Conservation (phyloP, 35 echinoderm and acorn worm species). For the Heliocidaris erythrogramma region DNA sequence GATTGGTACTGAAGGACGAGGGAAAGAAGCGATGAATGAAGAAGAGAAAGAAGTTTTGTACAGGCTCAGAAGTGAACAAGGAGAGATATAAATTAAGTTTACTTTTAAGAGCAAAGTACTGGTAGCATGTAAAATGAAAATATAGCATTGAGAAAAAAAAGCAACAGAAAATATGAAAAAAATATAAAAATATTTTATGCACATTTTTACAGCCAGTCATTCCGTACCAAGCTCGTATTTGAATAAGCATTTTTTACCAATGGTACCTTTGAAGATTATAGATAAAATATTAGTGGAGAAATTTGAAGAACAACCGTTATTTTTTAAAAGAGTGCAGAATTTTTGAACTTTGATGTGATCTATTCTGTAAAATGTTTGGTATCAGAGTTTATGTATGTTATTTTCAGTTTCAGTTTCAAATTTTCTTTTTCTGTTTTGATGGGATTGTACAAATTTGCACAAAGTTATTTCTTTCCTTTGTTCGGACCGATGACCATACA, state of each 20-base stretch:
- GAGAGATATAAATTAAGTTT: not conserved
- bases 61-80: slow-evolving; percentile 32
- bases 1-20: not conserved
- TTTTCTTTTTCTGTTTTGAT: slow-evolving; percentile 41
- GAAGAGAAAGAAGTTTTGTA: not conserved
- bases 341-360: slow-evolving; percentile 10
- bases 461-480: slow-evolving; percentile 15
- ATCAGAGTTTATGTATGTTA: not conserved
- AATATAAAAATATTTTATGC: slow-evolving; percentile 25
- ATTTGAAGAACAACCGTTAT: slow-evolving; percentile 40
- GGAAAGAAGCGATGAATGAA: not conserved
- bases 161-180: slow-evolving; percentile 25
- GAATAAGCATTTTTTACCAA: slow-evolving; percentile 45
- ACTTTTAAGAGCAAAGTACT: slow-evolving; percentile 40
- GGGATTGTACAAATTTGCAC: slow-evolving; percentile 44
- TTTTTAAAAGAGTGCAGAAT: slow-evolving; percentile 40
- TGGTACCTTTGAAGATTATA: slow-evolving; percentile 43
- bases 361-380: slow-evolving; percentile 42
- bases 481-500: not conserved
- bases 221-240: slow-evolving; percentile 33
- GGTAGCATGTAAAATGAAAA: slow-evolving; percentile 32
- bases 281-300: slow-evolving; percentile 37
- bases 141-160: slow-evolving; percentile 30
- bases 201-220: slow-evolving; percentile 27
- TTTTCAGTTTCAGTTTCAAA: not conserved